Conservation (phyloP, 1,140 invertebrate species). For the Anastrepha obliqua region DNA sequence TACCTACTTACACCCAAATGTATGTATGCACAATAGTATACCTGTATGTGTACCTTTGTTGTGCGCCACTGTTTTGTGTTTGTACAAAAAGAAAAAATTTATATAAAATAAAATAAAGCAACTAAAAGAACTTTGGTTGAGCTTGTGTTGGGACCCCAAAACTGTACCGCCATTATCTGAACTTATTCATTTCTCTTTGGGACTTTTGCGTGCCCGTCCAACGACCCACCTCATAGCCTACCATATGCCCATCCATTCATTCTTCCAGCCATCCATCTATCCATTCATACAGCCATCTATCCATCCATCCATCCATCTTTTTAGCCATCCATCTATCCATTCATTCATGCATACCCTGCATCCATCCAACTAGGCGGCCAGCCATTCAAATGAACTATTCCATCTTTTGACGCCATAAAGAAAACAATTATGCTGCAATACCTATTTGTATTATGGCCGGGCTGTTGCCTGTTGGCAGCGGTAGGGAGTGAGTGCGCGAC, state of each 20-base stretch:
- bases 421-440: background rate
- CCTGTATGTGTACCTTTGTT: background rate
- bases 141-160: background rate
- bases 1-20: background rate
- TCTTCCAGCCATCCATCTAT: background rate
- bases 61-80: background rate
- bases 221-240: background rate
- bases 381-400: background rate
- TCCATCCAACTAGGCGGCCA: background rate
- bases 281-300: background rate
- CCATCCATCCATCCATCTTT: background rate
- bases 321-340: background rate
- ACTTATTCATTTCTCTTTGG: background rate
- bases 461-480: background rate
- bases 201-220: background rate
- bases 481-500: background rate
- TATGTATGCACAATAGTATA: background rate
- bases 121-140: conserved; percentile 6
- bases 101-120: background rate
- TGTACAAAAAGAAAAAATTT: background rate
- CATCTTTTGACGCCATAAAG: background rate
- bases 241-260: background rate
- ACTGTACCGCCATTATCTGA: background rate
- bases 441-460: background rate
- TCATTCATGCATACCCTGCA: background rate